Evolutionary conservation across 2,888 invertebrate species (phyloP), one percentile per base, ranked within the genome.

Genomic region (Trachelus tabidus): DNA sequence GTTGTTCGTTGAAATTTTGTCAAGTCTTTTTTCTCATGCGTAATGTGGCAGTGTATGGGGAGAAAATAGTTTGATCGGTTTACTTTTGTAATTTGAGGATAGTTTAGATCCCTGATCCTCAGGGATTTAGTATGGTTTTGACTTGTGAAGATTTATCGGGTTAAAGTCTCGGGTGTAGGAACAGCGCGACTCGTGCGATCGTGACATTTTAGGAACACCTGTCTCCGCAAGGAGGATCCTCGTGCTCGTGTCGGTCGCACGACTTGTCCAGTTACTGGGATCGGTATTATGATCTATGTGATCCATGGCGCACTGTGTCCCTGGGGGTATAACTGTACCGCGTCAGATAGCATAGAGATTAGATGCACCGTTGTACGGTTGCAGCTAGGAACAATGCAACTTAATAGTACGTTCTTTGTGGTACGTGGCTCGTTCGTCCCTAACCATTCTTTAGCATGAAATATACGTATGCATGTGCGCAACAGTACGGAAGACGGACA

Each of bases 341-440:
- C 81, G 81, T 79, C 82, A 86, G 86, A 85, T 86, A 84, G 81
- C 83, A 84, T 81, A 81, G 83, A 86, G 87, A 87, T 87, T 88
- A 89, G 86, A 88, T 89, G 89, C 89, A 87, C 89, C 89, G 89
- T 89, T 89, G 88, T 84, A 83, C 85, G 83, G 84, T 86, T 84
- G 83, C 83, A 77, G 76, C 75, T 76, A 37, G 76, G 85, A 88
- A 88, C 87, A 87, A 88, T 88, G 87, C 86, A 80, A 84, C 81
- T 86, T 88, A 87, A 88, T 87, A 83, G 85, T 84, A 79, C 83
- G 81, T 40, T 40, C 40, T 40, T 40, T 6, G 40, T 15, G 40
- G 75, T 76, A 69, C 81, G 76, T 73, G 68, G 77, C 75, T 79
- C 81, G 80, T 83, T 83, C 83, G 81, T 81, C 83, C 77, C 73